Percentiles rank a stretch among this genome's conserved stretches.
These are phyloP conservation scores for Leuciscus idus DNA, from an alignment of 2,113 vertebrate species.

Conservation along the genomic window DNA sequence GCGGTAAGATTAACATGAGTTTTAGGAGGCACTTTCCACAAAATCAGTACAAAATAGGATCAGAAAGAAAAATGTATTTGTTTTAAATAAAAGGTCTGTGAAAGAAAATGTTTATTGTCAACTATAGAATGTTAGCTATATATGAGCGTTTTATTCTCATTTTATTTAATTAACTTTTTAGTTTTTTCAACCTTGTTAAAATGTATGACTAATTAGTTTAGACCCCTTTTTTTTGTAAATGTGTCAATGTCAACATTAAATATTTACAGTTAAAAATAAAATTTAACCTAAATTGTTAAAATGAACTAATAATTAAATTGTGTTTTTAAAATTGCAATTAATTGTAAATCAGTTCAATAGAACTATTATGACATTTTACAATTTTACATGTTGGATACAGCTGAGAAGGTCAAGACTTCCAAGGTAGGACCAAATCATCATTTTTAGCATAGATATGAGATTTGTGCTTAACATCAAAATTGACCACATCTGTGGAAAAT, in stretches of 20 bases:
- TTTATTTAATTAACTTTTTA: too few species aligned
- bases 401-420: neutral
- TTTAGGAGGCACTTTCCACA: neutral
- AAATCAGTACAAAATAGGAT: neutral
- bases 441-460: neutral
- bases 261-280: neutral
- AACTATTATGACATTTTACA: neutral
- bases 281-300: neutral
- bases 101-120: neutral
- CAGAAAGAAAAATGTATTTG: neutral
- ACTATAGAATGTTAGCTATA: neutral
- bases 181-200: too few species aligned
- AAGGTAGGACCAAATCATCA: neutral
- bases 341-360: neutral
- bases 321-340: neutral
- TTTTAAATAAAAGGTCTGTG: neutral
- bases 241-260: too few species aligned
- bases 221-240: too few species aligned
- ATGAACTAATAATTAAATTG: too few species aligned
- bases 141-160: too few species aligned
- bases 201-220: too few species aligned
- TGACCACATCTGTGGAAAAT: too few species aligned
- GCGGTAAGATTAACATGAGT: slow-evolving; percentile 69
- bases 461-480: neutral
- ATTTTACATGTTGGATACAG: slow-evolving; percentile 3